phyloP scores from a whole-genome alignment of 2,888 invertebrate species.

The Leptinotarsa tumamoca region DNA sequence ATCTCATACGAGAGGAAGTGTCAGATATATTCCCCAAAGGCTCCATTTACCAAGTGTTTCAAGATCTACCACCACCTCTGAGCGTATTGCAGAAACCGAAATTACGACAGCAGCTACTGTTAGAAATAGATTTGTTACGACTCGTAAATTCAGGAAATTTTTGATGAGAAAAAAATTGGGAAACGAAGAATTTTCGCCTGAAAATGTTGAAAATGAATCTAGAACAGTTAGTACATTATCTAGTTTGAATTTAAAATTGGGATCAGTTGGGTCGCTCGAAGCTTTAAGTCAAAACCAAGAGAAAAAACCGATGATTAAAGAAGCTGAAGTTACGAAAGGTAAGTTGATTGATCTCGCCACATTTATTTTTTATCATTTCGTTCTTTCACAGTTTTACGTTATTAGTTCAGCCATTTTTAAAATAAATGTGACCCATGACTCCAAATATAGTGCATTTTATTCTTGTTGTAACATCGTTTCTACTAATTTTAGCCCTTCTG shows the following conservation, averaged over 20 bases:
- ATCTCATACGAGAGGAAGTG: neutral
- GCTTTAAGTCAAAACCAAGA: neutral
- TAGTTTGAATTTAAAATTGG: neutral
- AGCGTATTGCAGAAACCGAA: neutral
- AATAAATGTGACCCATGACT: no score
- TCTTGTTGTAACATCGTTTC: no score
- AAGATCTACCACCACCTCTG: neutral
- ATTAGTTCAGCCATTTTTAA: no score
- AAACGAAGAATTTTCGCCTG: neutral
- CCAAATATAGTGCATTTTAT: no score
- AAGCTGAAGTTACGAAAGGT: neutral
- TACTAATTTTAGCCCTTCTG: neutral
- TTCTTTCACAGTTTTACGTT: no score
- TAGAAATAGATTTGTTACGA: neutral
- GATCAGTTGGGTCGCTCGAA: neutral
- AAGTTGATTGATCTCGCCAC: neutral
- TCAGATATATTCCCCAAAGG: neutral
- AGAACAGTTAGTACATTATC: neutral
- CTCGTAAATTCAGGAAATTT: neutral
- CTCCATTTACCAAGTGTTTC: neutral
- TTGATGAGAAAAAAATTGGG: neutral
- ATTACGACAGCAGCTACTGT: neutral
- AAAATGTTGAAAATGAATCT: neutral
- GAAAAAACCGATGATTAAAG: neutral
- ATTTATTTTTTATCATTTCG: no score